A percentile compares a stretch with the other conserved stretches of the same genome.
phyloP scores from a whole-genome alignment of 2,888 invertebrate species.

The Nymphalis polychloros region DNA sequence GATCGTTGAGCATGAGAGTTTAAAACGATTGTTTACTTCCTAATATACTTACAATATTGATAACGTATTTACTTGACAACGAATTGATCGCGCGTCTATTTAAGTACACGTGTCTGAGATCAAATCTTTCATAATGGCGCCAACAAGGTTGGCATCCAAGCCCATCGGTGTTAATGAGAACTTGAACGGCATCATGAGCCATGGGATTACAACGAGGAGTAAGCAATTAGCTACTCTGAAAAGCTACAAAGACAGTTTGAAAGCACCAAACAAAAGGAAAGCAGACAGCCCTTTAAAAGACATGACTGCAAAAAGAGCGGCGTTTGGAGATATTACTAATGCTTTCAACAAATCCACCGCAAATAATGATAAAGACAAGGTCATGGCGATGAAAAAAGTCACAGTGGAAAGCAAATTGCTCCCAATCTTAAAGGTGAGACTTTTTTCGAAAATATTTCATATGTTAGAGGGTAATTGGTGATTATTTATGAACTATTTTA shows the following conservation, averaged over 20 bases:
- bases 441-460: background rate
- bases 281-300: slow-evolving; percentile 90
- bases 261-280: slow-evolving; percentile 87
- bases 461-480: slow-evolving; percentile 47
- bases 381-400: slow-evolving; percentile 72
- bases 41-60: slow-evolving; percentile 33
- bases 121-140: slow-evolving; percentile 81
- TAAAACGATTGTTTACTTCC: slow-evolving; percentile 58
- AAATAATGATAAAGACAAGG: slow-evolving; percentile 66
- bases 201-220: slow-evolving; percentile 84
- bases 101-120: slow-evolving; percentile 55
- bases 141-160: slow-evolving; percentile 81
- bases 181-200: slow-evolving; percentile 69
- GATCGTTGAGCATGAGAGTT: slow-evolving; percentile 62
- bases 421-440: slow-evolving; percentile 69
- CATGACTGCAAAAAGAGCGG: slow-evolving; percentile 88
- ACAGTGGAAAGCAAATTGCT: slow-evolving; percentile 77
- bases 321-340: slow-evolving; percentile 93
- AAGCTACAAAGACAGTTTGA: slow-evolving; percentile 68
- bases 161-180: slow-evolving; percentile 75
- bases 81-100: slow-evolving; percentile 5
- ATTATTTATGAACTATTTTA: background rate
- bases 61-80: background rate
- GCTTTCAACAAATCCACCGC: slow-evolving; percentile 76
- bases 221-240: slow-evolving; percentile 79